Evolutionary conservation across 2,888 invertebrate genomes (phyloP).

Genomic region (Hemistola chrysoprasaria): DNA sequence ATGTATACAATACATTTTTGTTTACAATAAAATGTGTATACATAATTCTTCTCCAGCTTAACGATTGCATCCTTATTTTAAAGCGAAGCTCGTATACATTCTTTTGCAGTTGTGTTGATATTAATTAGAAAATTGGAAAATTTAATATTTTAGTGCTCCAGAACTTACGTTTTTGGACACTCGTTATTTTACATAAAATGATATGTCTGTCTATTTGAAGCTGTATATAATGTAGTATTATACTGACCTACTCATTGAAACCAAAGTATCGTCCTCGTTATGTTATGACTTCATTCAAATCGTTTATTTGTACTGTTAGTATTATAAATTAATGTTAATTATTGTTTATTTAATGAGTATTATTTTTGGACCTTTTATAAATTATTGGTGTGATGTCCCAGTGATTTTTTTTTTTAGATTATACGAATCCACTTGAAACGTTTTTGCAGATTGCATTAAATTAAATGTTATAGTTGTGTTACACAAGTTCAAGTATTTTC

Average conservation of each 20-base stretch:
- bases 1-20: too few relatives aligned
- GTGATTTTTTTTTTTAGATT: conserved; percentile 26
- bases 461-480: conserved; percentile 16
- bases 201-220: conserved; percentile 14
- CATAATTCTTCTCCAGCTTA: too few relatives aligned
- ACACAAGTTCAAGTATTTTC: conserved; percentile 20
- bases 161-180: conserved; percentile 23
- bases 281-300: conserved; percentile 52
- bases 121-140: too few relatives aligned
- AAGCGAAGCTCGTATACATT: too few relatives aligned
- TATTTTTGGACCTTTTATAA: conserved; percentile 59
- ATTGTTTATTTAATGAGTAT: conserved; percentile 58
- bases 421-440: conserved; percentile 20
- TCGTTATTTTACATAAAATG: conserved; percentile 16
- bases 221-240: conserved; percentile 27
- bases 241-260: conserved; percentile 53
- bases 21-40: too few relatives aligned
- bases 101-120: too few relatives aligned
- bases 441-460: conserved; percentile 25
- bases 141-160: too few relatives aligned
- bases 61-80: too few relatives aligned
- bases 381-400: conserved; percentile 41
- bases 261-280: conserved; percentile 69
- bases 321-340: conserved; percentile 52
- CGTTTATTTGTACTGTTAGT: conserved; percentile 44